phyloP scores from a whole-genome alignment of 1,140 invertebrate genomes.

The Antheraea pernyi region DNA sequence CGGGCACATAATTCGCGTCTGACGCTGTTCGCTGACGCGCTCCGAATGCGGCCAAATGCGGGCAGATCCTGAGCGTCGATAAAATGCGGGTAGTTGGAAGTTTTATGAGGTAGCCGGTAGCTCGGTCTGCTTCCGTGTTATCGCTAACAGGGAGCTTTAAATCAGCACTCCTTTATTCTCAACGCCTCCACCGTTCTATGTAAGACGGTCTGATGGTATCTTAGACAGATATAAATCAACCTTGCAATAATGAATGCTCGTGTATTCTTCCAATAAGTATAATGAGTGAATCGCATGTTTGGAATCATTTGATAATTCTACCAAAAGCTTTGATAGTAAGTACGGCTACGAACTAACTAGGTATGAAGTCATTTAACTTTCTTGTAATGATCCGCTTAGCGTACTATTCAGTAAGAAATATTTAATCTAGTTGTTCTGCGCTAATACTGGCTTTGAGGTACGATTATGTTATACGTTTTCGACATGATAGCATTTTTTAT shows the following conservation, averaged over 20 bases:
- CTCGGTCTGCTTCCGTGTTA: constrained; percentile 57
- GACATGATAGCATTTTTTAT: not conserved
- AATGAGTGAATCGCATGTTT: constrained; percentile 28
- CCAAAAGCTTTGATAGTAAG: constrained; percentile 17
- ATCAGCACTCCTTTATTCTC: constrained; percentile 59
- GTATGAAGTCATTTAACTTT: constrained; percentile 36
- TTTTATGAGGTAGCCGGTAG: constrained; percentile 58
- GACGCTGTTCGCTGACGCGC: constrained; percentile 46
- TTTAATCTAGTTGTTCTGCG: not conserved
- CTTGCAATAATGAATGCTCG: not conserved
- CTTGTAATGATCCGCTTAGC: constrained; percentile 28
- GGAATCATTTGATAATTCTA: constrained; percentile 16
- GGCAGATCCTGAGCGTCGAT: constrained; percentile 53
- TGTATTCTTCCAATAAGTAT: not conserved
- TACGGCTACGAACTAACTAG: constrained; percentile 31
- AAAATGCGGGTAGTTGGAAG: constrained; percentile 59
- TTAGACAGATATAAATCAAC: not conserved
- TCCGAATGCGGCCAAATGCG: constrained; percentile 34
- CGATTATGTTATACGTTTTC: not conserved
- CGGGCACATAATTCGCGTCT: constrained; percentile 59
- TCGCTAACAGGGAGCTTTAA: constrained; percentile 53
- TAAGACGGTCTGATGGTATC: not conserved
- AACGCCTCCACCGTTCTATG: constrained; percentile 23
- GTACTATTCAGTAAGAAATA: not conserved
- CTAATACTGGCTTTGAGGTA: not conserved